phyloP scores from a whole-genome alignment of 2,113 vertebrate species.

The Chroicocephalus ridibundus region DNA sequence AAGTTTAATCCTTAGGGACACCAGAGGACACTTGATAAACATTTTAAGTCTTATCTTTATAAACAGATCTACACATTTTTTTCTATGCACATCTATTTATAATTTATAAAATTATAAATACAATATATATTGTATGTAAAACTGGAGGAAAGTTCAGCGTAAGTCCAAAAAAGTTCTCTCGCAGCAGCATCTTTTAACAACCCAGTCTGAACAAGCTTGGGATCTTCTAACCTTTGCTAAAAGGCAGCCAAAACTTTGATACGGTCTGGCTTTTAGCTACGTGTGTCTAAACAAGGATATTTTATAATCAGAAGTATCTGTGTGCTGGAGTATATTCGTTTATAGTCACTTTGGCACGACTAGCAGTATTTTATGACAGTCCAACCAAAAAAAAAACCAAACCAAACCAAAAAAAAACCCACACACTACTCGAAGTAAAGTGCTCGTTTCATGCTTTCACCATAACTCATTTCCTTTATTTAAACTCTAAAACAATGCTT shows the following conservation, averaged over 20 bases:
- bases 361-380: background rate
- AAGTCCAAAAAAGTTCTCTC: background rate
- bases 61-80: background rate
- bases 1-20: background rate
- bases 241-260: background rate
- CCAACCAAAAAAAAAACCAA: background rate
- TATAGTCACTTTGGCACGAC: background rate
- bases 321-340: background rate
- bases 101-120: background rate
- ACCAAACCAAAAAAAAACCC: background rate
- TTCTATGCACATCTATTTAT: background rate
- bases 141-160: background rate
- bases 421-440: background rate
- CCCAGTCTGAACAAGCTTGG: background rate
- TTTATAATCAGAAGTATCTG: background rate
- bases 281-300: background rate
- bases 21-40: background rate
- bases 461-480: background rate
- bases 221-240: background rate
- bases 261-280: background rate
- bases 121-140: background rate
- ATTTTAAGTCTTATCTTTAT: background rate
- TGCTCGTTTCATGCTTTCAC: background rate
- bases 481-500: background rate
- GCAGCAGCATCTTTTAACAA: background rate